Evolutionary conservation across 2,888 invertebrate genomes (phyloP).

Genomic region (Calliopum simillimum): DNA sequence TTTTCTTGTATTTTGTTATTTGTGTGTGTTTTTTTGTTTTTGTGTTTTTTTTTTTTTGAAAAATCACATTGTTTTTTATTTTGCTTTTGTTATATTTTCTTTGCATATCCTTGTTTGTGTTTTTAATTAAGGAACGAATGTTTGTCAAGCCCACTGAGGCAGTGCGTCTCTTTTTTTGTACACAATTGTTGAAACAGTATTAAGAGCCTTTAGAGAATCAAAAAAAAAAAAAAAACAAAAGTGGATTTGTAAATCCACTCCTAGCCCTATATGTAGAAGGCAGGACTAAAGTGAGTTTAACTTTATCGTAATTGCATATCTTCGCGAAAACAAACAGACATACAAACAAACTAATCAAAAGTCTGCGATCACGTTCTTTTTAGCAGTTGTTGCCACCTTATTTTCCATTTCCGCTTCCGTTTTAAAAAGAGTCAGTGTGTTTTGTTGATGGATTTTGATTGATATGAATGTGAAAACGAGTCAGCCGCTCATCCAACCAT

Average conservation of each 20-base stretch:
- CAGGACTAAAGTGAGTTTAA: conserved; percentile 48
- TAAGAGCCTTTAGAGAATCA: conserved; percentile 1
- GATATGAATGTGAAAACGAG: conserved; percentile 21
- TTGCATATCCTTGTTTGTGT: conserved; percentile 55
- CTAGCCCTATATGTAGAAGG: too few relatives aligned
- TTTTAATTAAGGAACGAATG: conserved; percentile 58
- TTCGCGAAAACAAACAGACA: conserved; percentile 31
- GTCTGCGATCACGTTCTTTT: conserved; percentile 55
- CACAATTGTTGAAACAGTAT: conserved; percentile 12
- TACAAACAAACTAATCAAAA: conserved; percentile 58
- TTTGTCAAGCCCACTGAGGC: conserved; percentile 29
- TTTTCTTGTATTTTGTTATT: conserved; percentile 11
- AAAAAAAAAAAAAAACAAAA: conserved; percentile 14
- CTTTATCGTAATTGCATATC: conserved; percentile 63
- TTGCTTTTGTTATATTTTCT: not conserved
- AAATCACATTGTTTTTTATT: conserved; percentile 11
- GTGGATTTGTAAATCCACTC: not conserved
- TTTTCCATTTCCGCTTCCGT: conserved; percentile 48
- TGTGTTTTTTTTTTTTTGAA: too few relatives aligned
- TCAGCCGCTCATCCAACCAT: not conserved
- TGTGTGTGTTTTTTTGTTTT: conserved; percentile 33
- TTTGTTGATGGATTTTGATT: conserved; percentile 25
- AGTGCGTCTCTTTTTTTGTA: conserved; percentile 37
- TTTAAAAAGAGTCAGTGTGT: conserved; percentile 5
- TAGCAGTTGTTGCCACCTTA: conserved; percentile 21